phyloP scores from a whole-genome alignment of 2,888 invertebrate species.

The Ferrisia virgata region DNA sequence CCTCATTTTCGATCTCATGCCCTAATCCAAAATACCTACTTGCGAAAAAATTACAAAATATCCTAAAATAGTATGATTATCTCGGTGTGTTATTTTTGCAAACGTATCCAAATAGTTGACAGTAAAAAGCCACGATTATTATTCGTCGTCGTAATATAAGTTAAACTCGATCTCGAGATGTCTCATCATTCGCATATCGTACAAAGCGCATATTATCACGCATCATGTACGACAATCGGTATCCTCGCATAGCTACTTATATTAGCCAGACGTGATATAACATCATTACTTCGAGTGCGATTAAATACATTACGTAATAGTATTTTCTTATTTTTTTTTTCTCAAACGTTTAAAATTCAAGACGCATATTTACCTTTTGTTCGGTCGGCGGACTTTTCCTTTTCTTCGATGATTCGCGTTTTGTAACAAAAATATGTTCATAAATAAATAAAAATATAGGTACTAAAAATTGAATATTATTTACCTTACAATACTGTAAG shows the following conservation, averaged over 20 bases:
- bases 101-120: too few relatives aligned
- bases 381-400: slow-evolving; percentile 41
- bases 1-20: too few relatives aligned
- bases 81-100: too few relatives aligned
- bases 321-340: not conserved
- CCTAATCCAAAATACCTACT: too few relatives aligned
- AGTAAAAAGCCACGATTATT: not conserved
- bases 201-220: not conserved
- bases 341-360: not conserved
- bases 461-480: not conserved
- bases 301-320: slow-evolving; percentile 19
- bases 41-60: too few relatives aligned
- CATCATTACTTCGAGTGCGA: not conserved
- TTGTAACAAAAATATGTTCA: slow-evolving; percentile 31
- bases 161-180: not conserved
- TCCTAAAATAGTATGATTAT: too few relatives aligned
- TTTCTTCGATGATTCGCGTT: slow-evolving; percentile 21
- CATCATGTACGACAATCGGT: not conserved
- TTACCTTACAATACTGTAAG: too few relatives aligned
- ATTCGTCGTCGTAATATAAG: not conserved
- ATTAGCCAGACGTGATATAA: not conserved
- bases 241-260: not conserved
- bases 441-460: too few relatives aligned
- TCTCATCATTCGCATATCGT: not conserved
- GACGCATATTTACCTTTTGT: slow-evolving; percentile 40